Evolutionary conservation across 2,113 vertebrate genomes (phyloP).

Genomic region (Phodopus roborovskii): DNA sequence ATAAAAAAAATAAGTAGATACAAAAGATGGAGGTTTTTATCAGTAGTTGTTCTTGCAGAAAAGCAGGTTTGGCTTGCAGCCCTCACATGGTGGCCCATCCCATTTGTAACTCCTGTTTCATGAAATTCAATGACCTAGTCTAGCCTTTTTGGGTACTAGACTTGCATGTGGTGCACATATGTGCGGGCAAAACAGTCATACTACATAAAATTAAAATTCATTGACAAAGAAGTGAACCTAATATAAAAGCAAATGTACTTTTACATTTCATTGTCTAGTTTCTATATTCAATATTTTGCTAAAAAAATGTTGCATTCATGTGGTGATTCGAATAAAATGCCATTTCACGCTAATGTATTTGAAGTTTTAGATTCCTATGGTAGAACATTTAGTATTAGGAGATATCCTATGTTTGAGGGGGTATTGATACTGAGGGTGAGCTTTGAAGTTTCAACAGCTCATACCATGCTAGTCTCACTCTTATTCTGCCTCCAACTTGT

Average conservation of each 20-base stretch:
- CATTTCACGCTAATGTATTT: background rate
- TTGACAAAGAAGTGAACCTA: background rate
- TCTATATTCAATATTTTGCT: background rate
- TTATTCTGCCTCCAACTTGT: background rate
- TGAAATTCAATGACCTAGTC: background rate
- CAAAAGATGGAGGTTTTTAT: background rate
- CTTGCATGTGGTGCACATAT: background rate
- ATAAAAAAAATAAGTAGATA: background rate
- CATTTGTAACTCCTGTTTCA: background rate
- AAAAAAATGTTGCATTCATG: no score
- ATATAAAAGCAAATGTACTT: background rate
- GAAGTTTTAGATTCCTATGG: background rate
- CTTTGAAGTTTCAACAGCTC: background rate
- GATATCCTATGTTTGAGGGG: rapidly evolving
- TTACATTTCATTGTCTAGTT: no score
- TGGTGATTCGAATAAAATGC: background rate
- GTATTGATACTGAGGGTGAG: background rate
- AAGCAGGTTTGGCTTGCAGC: background rate
- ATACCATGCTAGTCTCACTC: background rate
- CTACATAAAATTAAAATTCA: background rate
- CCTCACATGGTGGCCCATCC: background rate
- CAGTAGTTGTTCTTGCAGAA: background rate
- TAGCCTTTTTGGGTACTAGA: background rate
- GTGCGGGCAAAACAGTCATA: no score
- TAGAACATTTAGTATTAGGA: background rate